A percentile compares a stretch with the other conserved stretches of the same genome.
Evolutionary conservation across 2,113 vertebrate genomes (phyloP).

Genomic region (Gnathonemus longibarbis): DNA sequence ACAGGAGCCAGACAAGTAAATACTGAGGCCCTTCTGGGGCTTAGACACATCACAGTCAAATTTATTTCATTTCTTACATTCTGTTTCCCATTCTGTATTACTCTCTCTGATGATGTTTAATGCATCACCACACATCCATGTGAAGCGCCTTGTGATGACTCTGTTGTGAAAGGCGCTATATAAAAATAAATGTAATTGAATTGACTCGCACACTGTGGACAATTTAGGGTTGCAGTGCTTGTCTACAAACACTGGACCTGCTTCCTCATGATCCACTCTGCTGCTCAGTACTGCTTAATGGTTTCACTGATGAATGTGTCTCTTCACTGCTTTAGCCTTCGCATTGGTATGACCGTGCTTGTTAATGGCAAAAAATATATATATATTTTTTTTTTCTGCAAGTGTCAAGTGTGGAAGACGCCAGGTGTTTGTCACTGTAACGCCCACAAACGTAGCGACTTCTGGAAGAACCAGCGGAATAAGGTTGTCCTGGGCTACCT

Average conservation of each 20-base stretch:
- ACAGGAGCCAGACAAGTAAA: too few species aligned
- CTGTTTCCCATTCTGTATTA: too few species aligned
- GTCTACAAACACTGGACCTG: background rate
- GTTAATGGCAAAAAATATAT: background rate
- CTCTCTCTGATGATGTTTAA: too few species aligned
- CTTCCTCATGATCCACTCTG: background rate
- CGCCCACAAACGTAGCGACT: conserved; percentile 70
- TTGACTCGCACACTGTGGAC: background rate
- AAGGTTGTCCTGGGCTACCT: conserved; percentile 55
- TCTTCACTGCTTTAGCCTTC: background rate
- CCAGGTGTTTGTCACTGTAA: conserved; percentile 69
- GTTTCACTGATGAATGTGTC: background rate
- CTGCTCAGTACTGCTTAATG: background rate
- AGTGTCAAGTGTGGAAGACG: conserved; percentile 65
- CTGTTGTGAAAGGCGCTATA: too few species aligned
- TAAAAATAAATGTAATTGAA: too few species aligned
- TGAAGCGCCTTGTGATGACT: too few species aligned
- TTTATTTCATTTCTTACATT: too few species aligned
- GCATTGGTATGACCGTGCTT: background rate
- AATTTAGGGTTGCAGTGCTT: background rate
- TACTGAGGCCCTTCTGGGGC: too few species aligned
- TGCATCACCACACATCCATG: too few species aligned
- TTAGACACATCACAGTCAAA: too few species aligned
- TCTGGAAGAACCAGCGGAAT: conserved; percentile 63
- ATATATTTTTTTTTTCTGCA: background rate